A percentile compares a stretch with the other conserved stretches of the same genome.
Evolutionary conservation across 1,140 invertebrate species (phyloP).

Genomic region (Ooceraea biroi): DNA sequence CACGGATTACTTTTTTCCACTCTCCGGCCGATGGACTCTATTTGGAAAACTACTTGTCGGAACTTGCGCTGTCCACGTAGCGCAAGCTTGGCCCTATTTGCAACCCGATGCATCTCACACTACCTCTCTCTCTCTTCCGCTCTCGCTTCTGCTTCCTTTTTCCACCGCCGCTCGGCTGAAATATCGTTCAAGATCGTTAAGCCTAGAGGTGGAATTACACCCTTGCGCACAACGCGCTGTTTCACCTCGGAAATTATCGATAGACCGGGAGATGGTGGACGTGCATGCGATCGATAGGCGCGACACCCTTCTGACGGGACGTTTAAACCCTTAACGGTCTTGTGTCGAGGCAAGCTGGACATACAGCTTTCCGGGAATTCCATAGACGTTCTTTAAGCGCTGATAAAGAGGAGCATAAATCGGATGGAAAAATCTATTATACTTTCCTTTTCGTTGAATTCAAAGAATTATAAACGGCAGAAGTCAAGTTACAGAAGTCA

Average conservation of each 20-base stretch:
- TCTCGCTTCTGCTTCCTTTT: not conserved
- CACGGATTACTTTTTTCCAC: slow-evolving; percentile 73
- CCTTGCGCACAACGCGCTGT: slow-evolving; percentile 31
- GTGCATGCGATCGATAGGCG: slow-evolving; percentile 45
- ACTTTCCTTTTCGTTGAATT: no score
- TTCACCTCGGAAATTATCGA: slow-evolving; percentile 57
- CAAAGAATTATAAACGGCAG: no score
- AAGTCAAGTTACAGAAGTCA: no score
- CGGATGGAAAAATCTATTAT: no score
- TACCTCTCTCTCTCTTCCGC: not conserved
- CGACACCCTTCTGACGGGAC: slow-evolving; percentile 50
- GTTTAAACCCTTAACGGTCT: slow-evolving; percentile 54
- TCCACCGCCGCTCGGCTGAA: slow-evolving; percentile 6
- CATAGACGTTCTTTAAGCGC: no score
- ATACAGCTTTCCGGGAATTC: not conserved
- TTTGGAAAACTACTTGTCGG: slow-evolving; percentile 70
- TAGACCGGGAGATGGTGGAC: slow-evolving; percentile 24
- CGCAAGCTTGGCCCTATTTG: slow-evolving; percentile 33
- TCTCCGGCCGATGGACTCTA: slow-evolving; percentile 60
- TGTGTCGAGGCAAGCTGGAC: not conserved
- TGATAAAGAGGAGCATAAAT: no score
- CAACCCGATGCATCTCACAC: slow-evolving; percentile 12
- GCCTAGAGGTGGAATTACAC: slow-evolving; percentile 57
- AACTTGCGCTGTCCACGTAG: slow-evolving; percentile 53
- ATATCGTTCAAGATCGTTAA: slow-evolving; percentile 63